These are phyloP conservation scores for Toxonevra muliebris DNA, from an alignment of 2,888 invertebrate genomes.

Conservation along the genomic window DNA sequence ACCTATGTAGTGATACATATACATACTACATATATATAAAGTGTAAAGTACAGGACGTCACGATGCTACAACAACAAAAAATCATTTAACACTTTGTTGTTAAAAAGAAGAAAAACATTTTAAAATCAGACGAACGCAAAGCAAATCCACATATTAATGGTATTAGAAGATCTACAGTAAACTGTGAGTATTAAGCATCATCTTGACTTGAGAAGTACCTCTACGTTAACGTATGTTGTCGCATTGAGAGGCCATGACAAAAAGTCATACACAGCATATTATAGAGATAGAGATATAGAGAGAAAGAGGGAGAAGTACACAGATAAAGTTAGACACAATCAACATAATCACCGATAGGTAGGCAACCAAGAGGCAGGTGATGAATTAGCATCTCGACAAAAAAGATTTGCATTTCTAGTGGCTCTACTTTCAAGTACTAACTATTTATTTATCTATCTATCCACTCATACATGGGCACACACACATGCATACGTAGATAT, in stretches of 20 bases:
- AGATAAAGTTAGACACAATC: too few relatives aligned
- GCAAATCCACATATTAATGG: not conserved
- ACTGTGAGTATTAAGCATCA: not conserved
- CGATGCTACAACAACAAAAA: conserved; percentile 35
- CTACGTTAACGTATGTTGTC: too few relatives aligned
- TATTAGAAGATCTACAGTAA: not conserved
- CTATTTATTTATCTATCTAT: too few relatives aligned
- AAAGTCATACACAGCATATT: too few relatives aligned
- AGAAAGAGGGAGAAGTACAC: too few relatives aligned
- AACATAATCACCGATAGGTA: too few relatives aligned
- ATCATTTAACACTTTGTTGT: conserved; percentile 59
- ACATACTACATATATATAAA: not conserved
- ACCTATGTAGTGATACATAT: not conserved
- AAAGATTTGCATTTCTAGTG: not conserved
- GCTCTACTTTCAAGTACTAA: too few relatives aligned
- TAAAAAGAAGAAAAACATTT: conserved; percentile 49
- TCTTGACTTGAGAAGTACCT: too few relatives aligned
- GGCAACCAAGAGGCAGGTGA: not conserved
- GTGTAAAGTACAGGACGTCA: conserved; percentile 35
- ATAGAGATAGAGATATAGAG: too few relatives aligned
- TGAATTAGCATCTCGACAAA: conserved; percentile 14
- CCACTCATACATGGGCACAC: too few relatives aligned
- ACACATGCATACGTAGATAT: not conserved
- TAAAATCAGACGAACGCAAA: not conserved
- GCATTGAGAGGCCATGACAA: too few relatives aligned